Base-by-base conservation (phyloP, 2,888 invertebrate genomes). In the Sarcophaga subvicina region DNA sequence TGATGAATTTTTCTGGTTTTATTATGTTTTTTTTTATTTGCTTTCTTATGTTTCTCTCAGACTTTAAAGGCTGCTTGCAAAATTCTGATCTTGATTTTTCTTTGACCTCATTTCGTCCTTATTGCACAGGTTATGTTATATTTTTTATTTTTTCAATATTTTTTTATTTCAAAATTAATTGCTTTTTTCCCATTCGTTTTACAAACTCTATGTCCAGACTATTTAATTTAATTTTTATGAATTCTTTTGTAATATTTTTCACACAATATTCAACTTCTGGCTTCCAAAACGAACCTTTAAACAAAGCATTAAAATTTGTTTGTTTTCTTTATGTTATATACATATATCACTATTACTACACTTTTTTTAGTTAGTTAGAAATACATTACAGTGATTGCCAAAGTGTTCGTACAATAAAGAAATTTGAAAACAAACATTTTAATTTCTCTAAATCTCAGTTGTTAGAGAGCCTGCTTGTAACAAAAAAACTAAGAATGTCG, bases 121-220 rank as follows among this genome's bases (percentile, higher is more conserved):
- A n/a, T 71, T 54, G 17, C 27, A 14, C 17, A 49, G 17, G 14
- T 25, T 84, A 62, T 80, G 27, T 73, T 78, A 47, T 63, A 85
- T 79, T 85, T 75, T 80, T 87, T 22, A n/a, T n/a, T n/a, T 86
- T 83, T 86, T 78, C 72, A 75, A 5, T 22, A 25, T 70, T 54
- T 17, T 10, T 12, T 71, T 27, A 14, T n/a, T 37, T 27, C n/a
- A 25, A n/a, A 27, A 54, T 59, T 27, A 22, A 27, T 45, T 59
- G 27, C 20, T 59, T 59, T 71, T 71, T 54, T 59, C 54, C 54
- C 54, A 70, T n/a, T 25, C 17, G 14, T 27, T 54, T 37, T 37
- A 12, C 60, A 37, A 60, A 60, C 20, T 60, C 59, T 60, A n/a
- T 72, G 12, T 72, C 20, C 59, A 72, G 37, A 72, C 59, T 45